phyloP scores from a whole-genome alignment of 2,797 vertebrate species.

The Odontamblyopus rebecca region DNA sequence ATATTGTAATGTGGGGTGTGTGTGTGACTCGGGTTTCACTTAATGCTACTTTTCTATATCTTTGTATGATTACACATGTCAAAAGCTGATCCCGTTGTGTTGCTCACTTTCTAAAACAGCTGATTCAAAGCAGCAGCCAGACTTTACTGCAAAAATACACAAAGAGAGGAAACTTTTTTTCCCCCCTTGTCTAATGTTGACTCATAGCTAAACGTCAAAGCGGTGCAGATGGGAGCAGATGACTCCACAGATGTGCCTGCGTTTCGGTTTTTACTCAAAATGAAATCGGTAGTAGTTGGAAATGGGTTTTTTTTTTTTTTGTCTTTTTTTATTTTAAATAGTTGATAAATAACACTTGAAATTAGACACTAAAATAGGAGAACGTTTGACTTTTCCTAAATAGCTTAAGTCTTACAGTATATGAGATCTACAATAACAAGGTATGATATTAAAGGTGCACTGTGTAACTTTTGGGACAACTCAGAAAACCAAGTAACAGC shows the following conservation, averaged over 20 bases:
- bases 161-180: constrained; percentile 2
- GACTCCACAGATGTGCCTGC: constrained; percentile 26
- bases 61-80: constrained; percentile 11
- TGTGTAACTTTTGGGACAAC: too few relatives aligned
- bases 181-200: constrained; percentile 19
- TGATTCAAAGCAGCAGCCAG: constrained; percentile 11
- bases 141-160: constrained; percentile 14
- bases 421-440: too few relatives aligned
- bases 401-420: too few relatives aligned
- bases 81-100: not conserved
- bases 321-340: not conserved
- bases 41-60: constrained; percentile 7
- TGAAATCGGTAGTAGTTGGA: constrained; percentile 22
- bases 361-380: not conserved
- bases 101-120: not conserved
- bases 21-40: constrained; percentile 14
- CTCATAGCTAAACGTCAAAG: constrained; percentile 39
- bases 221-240: constrained; percentile 21
- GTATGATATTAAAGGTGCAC: too few relatives aligned
- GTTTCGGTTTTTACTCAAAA: constrained; percentile 26
- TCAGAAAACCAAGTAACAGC: too few relatives aligned
- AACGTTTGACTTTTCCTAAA: too few relatives aligned
- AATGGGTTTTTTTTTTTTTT: not conserved
- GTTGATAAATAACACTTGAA: not conserved
- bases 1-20: constrained; percentile 27